Evolutionary conservation across 1,140 invertebrate genomes (phyloP), one percentile per base, ranked within the genome.

Genomic region (Heliconius hewitsoni): DNA sequence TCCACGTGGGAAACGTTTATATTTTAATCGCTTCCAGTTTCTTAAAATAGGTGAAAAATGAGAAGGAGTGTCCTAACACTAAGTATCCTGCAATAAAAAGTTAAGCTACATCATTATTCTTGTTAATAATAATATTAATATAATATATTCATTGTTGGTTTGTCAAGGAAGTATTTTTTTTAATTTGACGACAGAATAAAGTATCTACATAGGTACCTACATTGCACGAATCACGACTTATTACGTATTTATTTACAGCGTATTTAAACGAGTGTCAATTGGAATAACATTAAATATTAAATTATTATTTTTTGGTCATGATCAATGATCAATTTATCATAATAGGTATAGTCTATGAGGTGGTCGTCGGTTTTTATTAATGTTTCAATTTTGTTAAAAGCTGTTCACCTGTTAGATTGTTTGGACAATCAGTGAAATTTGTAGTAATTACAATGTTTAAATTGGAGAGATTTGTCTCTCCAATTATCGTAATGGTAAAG

Each of bases 121-220:
- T 30, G 2, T 23, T 23, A 23, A 23, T 23, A 23, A 23, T 23
- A 23, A 23, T 23, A 23, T 23, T 0, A 23, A 23, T 23, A 23
- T 23, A 30, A 30, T 1, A 30, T 71, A 9, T 1, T 74, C 70
- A 70, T 50, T 74, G 39, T 73, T 23, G 23, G 23, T 74, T 78
- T 78, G 55, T 37, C 77, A 74, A 23, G 77, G 72, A 78, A 78
- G 71, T 73, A 1, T 13, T 74, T 78, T 71, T 73, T 23, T 50
- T 66, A 60, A 57, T 74, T 81, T 52, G 71, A 77, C 57, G 79
- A 80, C 79, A 77, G 76, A 8, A 42, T 72, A 13, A 8, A 57
- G n/a, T 57, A 23, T 23, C 19, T 23, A 18, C 71, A 60, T 30
- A 30, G 30, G 30, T 34, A 34, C 34, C 6, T 37, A 37, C 34